Evolutionary conservation across 2,888 invertebrate species (phyloP), one percentile per base, ranked within the genome.

Genomic region (Heteromurus nitidus): DNA sequence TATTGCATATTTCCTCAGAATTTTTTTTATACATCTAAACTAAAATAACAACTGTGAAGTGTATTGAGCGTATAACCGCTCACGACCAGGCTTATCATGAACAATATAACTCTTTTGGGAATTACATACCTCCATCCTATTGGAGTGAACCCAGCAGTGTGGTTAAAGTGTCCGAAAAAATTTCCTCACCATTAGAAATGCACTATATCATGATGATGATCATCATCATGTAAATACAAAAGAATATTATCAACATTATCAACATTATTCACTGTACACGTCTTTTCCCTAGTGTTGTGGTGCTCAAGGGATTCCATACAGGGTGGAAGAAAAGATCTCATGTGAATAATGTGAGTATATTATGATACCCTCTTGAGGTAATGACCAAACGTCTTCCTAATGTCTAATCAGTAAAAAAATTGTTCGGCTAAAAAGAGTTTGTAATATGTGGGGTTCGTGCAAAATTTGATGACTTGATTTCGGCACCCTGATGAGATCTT

Each of bases 381-480:
- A 76, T 76, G 75, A 65, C 65, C 70, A 64, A 80, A 65, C 65
- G 70, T 65, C 72, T 80, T 76, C 75, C 72, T 65, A 80, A 80
- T 72, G 65, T 80, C 72, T 80, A 72, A 72, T 70, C 70, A 80
- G 62, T 69, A 69, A 70, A 68, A 47, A 75, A 77, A 62, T 64
- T 69, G 77, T 70, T 62, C 62, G 64, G 70, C 77, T 69, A 69
- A 62, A 60, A 75, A 70, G 69, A 55, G 64, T 62, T 58, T 50
- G 75, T 76, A 76, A 55, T 76, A 76, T 76, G 84, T 83, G 67
- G 68, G 75, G 77, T 84, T 82, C 86, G 85, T 86, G 86, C 86
- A 85, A 86, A 86, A 86, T 86, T 84, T 86, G 86, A 86, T 86
- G 86, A 84, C 86, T 86, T 86, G 85, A 86, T 86, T 86, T 86